Conservation (phyloP, 2,797 vertebrate genomes). For the Gymnoscopelus braueri region DNA sequence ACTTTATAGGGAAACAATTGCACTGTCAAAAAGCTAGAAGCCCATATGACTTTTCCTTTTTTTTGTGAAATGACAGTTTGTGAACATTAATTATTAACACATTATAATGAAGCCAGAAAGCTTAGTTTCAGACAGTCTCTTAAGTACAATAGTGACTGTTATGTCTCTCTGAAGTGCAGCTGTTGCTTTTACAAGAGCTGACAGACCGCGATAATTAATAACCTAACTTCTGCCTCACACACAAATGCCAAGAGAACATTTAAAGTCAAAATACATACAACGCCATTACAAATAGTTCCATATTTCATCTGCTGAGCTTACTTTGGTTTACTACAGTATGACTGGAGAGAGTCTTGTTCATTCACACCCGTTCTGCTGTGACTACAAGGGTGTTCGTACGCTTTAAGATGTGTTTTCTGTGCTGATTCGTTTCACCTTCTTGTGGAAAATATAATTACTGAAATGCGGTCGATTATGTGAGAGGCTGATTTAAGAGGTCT, state of each 20-base stretch:
- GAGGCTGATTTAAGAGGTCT: constrained; percentile 59
- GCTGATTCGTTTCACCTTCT: constrained; percentile 62
- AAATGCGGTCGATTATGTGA: constrained; percentile 50
- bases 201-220: constrained; percentile 73
- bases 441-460: constrained; percentile 50
- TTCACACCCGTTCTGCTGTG: constrained; percentile 32
- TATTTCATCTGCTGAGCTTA: constrained; percentile 53
- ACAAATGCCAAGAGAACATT: constrained; percentile 59
- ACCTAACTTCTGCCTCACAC: constrained; percentile 67
- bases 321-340: constrained; percentile 30
- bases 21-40: background rate
- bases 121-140: constrained; percentile 55
- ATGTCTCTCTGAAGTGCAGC: constrained; percentile 66
- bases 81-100: constrained; percentile 22
- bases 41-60: background rate
- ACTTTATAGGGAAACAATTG: constrained; percentile 4
- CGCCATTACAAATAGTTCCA: constrained; percentile 64
- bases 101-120: constrained; percentile 36
- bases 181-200: constrained; percentile 62
- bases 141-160: constrained; percentile 58
- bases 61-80: constrained; percentile 35
- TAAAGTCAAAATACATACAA: constrained; percentile 67
- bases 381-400: constrained; percentile 34
- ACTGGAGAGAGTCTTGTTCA: constrained; percentile 30
- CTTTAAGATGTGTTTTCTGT: constrained; percentile 3